A percentile compares a stretch with the other conserved stretches of the same genome.
Evolutionary conservation across 2,888 invertebrate genomes (phyloP).

Genomic region (Hipparchia semele): DNA sequence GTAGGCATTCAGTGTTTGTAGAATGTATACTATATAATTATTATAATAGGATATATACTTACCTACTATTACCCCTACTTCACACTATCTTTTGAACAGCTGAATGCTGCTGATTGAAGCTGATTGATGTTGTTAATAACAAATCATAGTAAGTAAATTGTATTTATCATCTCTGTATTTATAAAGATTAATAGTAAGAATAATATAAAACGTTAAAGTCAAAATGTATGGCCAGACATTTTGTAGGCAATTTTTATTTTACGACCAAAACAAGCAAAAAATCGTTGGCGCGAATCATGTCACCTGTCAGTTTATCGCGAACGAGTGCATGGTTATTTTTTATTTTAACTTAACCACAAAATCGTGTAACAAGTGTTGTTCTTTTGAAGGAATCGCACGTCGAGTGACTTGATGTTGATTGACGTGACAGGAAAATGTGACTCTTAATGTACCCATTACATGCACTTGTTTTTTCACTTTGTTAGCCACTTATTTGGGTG

Average conservation of each 20-base stretch:
- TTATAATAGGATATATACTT: too few relatives aligned
- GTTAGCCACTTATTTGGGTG: not conserved
- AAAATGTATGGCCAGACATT: not conserved
- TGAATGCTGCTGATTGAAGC: too few relatives aligned
- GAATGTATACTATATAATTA: too few relatives aligned
- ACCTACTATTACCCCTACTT: too few relatives aligned
- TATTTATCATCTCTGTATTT: too few relatives aligned
- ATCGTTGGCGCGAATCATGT: conserved; percentile 22
- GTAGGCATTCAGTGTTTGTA: not conserved
- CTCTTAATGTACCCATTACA: conserved; percentile 16
- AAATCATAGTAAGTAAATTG: too few relatives aligned
- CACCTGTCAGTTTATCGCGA: conserved; percentile 31
- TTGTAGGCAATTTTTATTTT: not conserved
- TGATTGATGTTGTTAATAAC: too few relatives aligned
- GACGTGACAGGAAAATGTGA: conserved; percentile 21
- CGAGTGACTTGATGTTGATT: conserved; percentile 17
- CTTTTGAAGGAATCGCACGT: conserved; percentile 17
- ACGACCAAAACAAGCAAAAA: conserved; percentile 4
- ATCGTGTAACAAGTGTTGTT: conserved; percentile 17
- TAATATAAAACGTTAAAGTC: too few relatives aligned
- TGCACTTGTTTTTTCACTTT: not conserved
- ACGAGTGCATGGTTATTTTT: conserved; percentile 21
- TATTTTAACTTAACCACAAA: conserved; percentile 27
- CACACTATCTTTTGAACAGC: too few relatives aligned
- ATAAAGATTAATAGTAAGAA: too few relatives aligned